Evolutionary conservation across 2,888 invertebrate genomes (phyloP).

Genomic region (Hirtodrosophila alboralis): DNA sequence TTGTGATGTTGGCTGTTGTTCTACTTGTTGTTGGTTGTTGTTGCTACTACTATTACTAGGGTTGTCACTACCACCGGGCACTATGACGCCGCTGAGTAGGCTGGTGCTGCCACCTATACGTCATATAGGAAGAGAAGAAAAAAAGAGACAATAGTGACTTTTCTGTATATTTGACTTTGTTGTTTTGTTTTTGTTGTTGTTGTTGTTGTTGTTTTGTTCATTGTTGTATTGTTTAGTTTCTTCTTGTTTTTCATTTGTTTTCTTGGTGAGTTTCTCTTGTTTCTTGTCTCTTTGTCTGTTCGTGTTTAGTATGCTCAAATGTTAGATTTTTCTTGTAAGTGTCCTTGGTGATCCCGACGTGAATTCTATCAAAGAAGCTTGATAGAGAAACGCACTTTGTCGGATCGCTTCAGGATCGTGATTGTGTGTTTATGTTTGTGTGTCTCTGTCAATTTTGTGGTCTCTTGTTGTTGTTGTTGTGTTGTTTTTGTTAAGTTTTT

Average conservation of each 20-base stretch:
- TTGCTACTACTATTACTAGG: constrained; percentile 81
- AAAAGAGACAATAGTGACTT: constrained; percentile 85
- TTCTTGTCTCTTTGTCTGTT: constrained; percentile 23
- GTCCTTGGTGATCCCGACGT: too few species aligned
- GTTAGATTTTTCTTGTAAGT: constrained; percentile 35
- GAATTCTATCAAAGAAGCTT: too few species aligned
- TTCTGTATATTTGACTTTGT: constrained; percentile 82
- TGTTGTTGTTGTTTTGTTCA: constrained; percentile 21
- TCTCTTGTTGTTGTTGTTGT: constrained; percentile 5
- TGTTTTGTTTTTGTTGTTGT: constrained; percentile 47
- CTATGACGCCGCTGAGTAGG: constrained; percentile 84
- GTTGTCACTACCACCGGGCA: constrained; percentile 83
- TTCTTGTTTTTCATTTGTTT: constrained; percentile 22
- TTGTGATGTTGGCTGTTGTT: constrained; percentile 72
- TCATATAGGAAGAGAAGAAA: constrained; percentile 85
- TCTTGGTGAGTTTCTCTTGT: constrained; percentile 15
- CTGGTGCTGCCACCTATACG: constrained; percentile 84
- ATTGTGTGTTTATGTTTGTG: constrained; percentile 14
- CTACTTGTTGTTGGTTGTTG: constrained; percentile 78
- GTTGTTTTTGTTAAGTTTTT: constrained; percentile 20
- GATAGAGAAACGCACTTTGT: too few species aligned
- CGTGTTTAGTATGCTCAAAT: constrained; percentile 13
- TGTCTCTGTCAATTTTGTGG: constrained; percentile 19
- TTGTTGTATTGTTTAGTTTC: constrained; percentile 33
- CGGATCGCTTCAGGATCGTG: constrained; percentile 23